A percentile compares a stretch with the other conserved stretches of the same genome.
Conservation (phyloP, 2,888 invertebrate species). For the Orchestes rusci region DNA sequence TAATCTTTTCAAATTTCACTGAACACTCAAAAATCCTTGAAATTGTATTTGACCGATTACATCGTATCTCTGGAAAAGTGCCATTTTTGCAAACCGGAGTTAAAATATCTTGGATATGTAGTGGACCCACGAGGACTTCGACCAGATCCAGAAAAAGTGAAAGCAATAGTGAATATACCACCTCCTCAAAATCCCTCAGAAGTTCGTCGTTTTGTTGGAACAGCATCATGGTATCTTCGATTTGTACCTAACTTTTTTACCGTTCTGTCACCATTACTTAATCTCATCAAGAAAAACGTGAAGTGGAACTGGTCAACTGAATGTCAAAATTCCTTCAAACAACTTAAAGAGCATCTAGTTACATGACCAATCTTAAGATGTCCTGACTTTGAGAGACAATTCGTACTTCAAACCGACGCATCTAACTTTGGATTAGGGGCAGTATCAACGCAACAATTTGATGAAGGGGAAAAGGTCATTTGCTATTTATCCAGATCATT, state of each 20-base stretch:
- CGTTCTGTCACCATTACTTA: background rate
- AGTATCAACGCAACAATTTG: background rate
- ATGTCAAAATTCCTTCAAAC: slow-evolving; percentile 16
- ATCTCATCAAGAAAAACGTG: slow-evolving; percentile 20
- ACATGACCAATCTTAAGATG: slow-evolving; percentile 26
- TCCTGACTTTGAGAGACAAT: slow-evolving; percentile 22
- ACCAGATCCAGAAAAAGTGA: background rate
- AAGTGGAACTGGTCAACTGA: slow-evolving; percentile 23
- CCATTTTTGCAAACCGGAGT: slow-evolving; percentile 7
- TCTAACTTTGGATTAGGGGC: slow-evolving; percentile 19
- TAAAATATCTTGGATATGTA: slow-evolving; percentile 26
- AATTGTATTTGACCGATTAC: background rate
- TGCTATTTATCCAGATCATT: slow-evolving; percentile 12
- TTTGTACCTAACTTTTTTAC: slow-evolving; percentile 17
- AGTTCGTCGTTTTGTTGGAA: slow-evolving; percentile 16
- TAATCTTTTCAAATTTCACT: background rate
- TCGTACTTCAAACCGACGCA: background rate
- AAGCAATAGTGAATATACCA: background rate
- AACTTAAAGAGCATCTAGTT: slow-evolving; percentile 22
- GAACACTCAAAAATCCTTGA: background rate
- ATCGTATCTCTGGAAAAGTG: background rate
- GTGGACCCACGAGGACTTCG: slow-evolving; percentile 4
- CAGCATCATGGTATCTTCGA: slow-evolving; percentile 26
- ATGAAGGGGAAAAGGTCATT: background rate
- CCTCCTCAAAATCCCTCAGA: background rate